phyloP scores from a whole-genome alignment of 1,140 invertebrate genomes.

The Mizuhopecten yessoensis region DNA sequence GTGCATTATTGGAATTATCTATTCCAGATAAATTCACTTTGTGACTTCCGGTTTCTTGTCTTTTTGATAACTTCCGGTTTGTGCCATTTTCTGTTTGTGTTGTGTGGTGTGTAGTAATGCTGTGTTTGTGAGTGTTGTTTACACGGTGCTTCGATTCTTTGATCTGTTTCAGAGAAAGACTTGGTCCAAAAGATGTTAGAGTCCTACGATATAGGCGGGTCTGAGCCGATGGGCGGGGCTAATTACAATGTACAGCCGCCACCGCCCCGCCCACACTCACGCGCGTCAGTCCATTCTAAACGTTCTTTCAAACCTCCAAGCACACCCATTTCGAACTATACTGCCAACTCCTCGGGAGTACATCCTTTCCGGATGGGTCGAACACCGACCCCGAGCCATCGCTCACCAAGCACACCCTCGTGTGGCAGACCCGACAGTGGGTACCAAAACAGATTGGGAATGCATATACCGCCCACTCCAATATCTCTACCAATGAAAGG shows the following conservation, averaged over 20 bases:
- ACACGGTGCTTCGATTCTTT: conserved; percentile 11
- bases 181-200: conserved; percentile 50
- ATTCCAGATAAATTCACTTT: no score
- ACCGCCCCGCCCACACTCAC: conserved; percentile 6
- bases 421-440: background rate
- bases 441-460: conserved; percentile 5
- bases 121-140: conserved; percentile 22
- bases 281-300: conserved; percentile 6
- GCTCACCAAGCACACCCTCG: background rate
- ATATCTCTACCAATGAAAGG: conserved; percentile 36
- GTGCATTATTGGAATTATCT: no score
- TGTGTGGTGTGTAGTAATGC: background rate
- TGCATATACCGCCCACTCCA: conserved; percentile 36
- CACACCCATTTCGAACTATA: conserved; percentile 4
- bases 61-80: background rate
- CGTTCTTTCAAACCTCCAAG: conserved; percentile 32
- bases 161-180: conserved; percentile 43
- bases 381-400: conserved; percentile 14
- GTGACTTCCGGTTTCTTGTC: conserved; percentile 19
- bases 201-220: conserved; percentile 32
- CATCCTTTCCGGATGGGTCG: conserved; percentile 14
- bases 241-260: background rate
- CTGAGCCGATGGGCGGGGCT: background rate
- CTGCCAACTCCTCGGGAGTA: background rate
- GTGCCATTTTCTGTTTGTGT: background rate